Evolutionary conservation across 2,797 vertebrate species (phyloP).

Genomic region (Bovichtus variegatus): DNA sequence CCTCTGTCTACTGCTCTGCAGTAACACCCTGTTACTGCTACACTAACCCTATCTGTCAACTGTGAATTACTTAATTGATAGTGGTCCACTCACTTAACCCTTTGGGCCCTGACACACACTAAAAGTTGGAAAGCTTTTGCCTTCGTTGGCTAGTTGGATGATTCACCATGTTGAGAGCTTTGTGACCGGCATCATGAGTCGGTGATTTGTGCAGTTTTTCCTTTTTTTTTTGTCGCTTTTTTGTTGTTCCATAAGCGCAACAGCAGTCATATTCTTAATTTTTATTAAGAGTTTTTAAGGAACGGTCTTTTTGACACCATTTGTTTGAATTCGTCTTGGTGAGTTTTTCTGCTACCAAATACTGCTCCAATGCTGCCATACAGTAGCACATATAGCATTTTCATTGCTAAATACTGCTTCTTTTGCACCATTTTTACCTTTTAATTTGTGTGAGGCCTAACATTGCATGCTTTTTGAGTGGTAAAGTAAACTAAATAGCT

Average conservation of each 20-base stretch:
- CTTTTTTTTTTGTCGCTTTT: not conserved
- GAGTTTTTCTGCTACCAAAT: not conserved
- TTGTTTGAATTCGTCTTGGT: not conserved
- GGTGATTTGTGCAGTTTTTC: not conserved
- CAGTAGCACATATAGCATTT: not conserved
- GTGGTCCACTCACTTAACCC: not conserved
- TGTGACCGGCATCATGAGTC: not conserved
- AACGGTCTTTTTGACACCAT: not conserved
- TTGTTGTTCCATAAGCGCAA: not conserved
- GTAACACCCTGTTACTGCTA: conserved; percentile 2
- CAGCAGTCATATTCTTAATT: no score
- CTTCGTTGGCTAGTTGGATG: not conserved
- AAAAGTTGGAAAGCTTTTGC: not conserved
- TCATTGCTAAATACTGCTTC: not conserved
- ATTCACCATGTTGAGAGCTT: not conserved
- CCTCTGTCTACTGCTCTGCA: not conserved
- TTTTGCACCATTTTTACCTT: not conserved
- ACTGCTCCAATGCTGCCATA: not conserved
- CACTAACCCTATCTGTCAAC: not conserved
- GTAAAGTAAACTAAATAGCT: not conserved
- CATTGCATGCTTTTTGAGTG: not conserved
- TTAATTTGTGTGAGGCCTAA: not conserved
- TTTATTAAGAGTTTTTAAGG: no score
- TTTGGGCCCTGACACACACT: not conserved
- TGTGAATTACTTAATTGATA: not conserved